Base-by-base conservation (phyloP, 2,797 vertebrate genomes). In the Notolabrus celidotus region DNA sequence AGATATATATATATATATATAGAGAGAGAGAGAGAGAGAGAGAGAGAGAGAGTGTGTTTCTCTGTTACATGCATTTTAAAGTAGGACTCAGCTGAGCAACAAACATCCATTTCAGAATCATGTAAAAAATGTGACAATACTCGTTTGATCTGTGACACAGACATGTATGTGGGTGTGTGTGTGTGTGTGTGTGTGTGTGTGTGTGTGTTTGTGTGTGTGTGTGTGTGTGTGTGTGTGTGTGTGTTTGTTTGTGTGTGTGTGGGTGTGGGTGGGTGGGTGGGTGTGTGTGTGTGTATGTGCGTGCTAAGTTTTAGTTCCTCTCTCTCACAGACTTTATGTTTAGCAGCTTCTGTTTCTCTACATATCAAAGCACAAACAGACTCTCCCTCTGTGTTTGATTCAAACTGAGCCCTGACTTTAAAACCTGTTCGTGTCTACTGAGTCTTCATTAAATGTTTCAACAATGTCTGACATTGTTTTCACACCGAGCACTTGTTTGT, bases 301-400 rank as follows among this genome's bases (percentile, higher is more conserved):
- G 36, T 43, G 41, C 10, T 77, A 22, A 41, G 69, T 79, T 75
- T 80, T 75, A 79, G 86, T 88, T 87, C 87, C 87, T 79, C 77
- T 86, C 60, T 79, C 7, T n/a, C 45, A 33, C 29, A 16, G 46
- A 16, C 58, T 51, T 88, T 83, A 80, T 74, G 75, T 83, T 15
- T 29, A 29, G n/a, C 23, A 3, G 10, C 7, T 34, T 34, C 3
- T 45, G n/a, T 45, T 41, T 41, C 39, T 42, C 39, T 17, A 16
- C n/a, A 43, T 20, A 43, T 36, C 34, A 36, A 11, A 12, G 10
- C 34, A n/a, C n/a, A 36, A 16, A 17, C 39, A 17, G 16, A 42
- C 39, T n/a, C 39, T 43, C n/a, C 8, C 42, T 42, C 20, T 36
- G 29, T 36, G 3, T 36, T 36, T 36, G 34, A 36, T 36, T 36